Base-by-base conservation (phyloP, 2,797 vertebrate species). In the Scarus forsteni region DNA sequence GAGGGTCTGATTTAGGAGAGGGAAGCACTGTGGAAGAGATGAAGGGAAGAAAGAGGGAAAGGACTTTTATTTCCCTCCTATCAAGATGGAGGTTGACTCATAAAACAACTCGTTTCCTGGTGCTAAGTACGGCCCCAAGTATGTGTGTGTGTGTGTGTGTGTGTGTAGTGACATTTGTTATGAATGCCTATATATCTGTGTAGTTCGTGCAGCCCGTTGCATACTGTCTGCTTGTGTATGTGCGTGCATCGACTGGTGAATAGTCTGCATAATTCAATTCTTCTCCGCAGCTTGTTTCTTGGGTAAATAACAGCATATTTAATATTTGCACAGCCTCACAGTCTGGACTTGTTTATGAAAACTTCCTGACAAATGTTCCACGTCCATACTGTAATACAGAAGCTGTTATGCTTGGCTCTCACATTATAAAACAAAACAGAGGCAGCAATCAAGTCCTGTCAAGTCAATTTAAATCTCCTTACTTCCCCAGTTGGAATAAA, bases 301-400 rank as follows among this genome's bases (percentile, higher is more conserved):
- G 38, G 35, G 85, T 92, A 91, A 92, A 92, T 88, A 94, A 88
- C 77, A 15, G 48, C 72, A 75, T 81, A 59, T 92, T 88, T 91
- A 91, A 92, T 90, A 87, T 93, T 88, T 87, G 70, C 76, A 55
- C 61, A 70, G 77, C 53, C 76, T 89, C 75, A 60, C 64, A 67
- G 73, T 78, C 79, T 70, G 63, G 85, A 88, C 85, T 89, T 89
- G 88, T 91, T 93, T 92, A 91, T 87, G 81, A 92, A 90, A 91
- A 88, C 78, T 68, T 85, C 68, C 76, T 85, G 90, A 93, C 88
- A 92, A 90, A 90, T 86, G 83, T 77, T 83, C 70, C 73, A 66
- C 54, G 70, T 86, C 83, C 50, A 52, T 66, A 77, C 76, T 68
- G 77, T 86, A 92, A 91, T 85, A 73, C 70, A 80, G 69, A 77